Base-by-base conservation (phyloP, 2,888 invertebrate species). In the Panopea generosa region DNA sequence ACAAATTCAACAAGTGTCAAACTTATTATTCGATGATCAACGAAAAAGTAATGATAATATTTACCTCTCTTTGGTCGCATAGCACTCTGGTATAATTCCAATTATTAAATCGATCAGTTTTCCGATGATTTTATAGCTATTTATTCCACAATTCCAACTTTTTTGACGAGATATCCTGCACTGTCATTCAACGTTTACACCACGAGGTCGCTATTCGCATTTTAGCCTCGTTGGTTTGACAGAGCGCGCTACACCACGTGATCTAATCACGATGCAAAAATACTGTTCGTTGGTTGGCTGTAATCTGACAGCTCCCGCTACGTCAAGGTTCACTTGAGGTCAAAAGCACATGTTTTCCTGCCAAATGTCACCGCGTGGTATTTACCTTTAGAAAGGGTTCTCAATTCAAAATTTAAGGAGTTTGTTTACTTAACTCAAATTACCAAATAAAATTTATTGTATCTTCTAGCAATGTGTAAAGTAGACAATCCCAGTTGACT, bases 191-290 rank as follows among this genome's bases (percentile, higher is more conserved):
- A 56, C 50, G 62, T 65, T 60, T 66, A 43, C 70, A 77, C 82
- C 82, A 85, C 84, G 83, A 84, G 82, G 84, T 69, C 73, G 68
- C 69, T 67, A 50, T 69, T 56, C 67, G 76, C 67, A 56, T 59
- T 71, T 52, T 62, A 63, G 75, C 73, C 73, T 79, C 70, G 79
- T 74, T 83, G 71, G 83, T 86, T 86, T 86, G 86, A 86, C 86
- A 86, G 76, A n/a, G 76, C 83, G 85, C 83, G 82, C 75, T 69
- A 77, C 69, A 77, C 80, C 86, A 86, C 86, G 86, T 86, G 86
- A 72, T 60, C 50, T 55, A 65, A 62, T 81, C 77, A 66, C 67
- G 76, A 59, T 43, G 24, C n/a, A n/a, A n/a, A n/a, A n/a, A n/a
- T n/a, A n/a, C n/a, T n/a, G n/a, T n/a, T 24, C n/a, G 56, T 33